Percentiles rank a stretch among this genome's conserved stretches.
Conservation (phyloP, 1,140 invertebrate species). For the Drosophila leontia region DNA sequence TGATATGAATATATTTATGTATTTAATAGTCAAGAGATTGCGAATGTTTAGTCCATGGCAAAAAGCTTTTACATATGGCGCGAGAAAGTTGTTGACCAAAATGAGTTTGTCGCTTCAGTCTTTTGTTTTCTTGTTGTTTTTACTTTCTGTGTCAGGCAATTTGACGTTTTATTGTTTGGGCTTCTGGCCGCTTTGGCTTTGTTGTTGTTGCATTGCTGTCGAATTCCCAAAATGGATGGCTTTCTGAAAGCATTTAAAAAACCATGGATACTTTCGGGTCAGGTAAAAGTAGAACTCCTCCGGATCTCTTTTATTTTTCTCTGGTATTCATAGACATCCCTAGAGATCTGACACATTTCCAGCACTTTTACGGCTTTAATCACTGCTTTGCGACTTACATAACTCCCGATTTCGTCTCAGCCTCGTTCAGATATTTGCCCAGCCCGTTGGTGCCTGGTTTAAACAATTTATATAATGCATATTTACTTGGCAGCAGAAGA, state of each 20-base stretch:
- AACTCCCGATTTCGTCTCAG: constrained; percentile 43
- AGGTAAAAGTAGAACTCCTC: constrained; percentile 41
- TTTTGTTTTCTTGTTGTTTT: constrained; percentile 65
- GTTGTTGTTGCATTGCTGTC: constrained; percentile 17
- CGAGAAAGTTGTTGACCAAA: constrained; percentile 68
- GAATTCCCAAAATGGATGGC: constrained; percentile 38
- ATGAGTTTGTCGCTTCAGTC: constrained; percentile 76
- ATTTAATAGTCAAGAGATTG: constrained; percentile 28
- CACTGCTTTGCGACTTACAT: constrained; percentile 19
- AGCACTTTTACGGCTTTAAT: constrained; percentile 3
- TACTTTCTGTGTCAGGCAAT: constrained; percentile 58
- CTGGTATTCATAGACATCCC: too few relatives aligned
- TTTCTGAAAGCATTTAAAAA: constrained; percentile 33
- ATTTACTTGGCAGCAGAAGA: constrained; percentile 34
- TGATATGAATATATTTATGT: constrained; percentile 7
- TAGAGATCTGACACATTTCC: constrained; percentile 20
- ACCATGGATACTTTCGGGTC: constrained; percentile 21
- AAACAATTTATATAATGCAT: constrained; percentile 74
- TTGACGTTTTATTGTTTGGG: constrained; percentile 61
- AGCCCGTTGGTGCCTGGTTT: constrained; percentile 26
- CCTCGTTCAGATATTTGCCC: constrained; percentile 30
- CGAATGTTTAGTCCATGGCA: constrained; percentile 39
- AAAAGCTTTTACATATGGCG: constrained; percentile 41
- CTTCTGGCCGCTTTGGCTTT: constrained; percentile 11
- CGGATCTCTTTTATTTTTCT: background rate